These are phyloP conservation scores for Aix galericulata DNA, from an alignment of 2,113 vertebrate species.

Conservation along the genomic window DNA sequence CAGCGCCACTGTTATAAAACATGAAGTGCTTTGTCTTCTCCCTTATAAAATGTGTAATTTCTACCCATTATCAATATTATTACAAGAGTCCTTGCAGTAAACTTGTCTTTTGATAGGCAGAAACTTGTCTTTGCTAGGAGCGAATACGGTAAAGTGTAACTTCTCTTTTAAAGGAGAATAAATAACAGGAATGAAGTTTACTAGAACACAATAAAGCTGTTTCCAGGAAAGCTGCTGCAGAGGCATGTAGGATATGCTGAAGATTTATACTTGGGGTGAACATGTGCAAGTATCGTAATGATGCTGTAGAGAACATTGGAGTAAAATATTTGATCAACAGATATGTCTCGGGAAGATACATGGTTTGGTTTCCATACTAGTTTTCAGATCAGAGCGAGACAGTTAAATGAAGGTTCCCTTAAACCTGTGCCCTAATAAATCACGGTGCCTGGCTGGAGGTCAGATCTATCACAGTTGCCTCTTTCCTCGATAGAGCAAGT, in stretches of 20 bases:
- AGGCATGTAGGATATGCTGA: constrained; percentile 35
- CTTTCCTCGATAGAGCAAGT: neutral
- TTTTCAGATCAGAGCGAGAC: neutral
- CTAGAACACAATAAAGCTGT: constrained; percentile 59
- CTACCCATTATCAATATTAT: constrained; percentile 56
- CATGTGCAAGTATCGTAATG: neutral
- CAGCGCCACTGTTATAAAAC: constrained; percentile 47
- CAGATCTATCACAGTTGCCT: neutral
- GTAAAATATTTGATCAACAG: constrained; percentile 40
- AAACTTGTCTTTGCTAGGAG: constrained; percentile 49
- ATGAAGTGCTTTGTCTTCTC: constrained; percentile 53
- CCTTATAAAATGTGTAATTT: constrained; percentile 66
- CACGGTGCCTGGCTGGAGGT: neutral
- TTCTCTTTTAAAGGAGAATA: constrained; percentile 61
- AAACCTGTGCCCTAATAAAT: neutral
- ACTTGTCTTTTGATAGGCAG: constrained; percentile 56
- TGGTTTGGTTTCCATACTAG: neutral
- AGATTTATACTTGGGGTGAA: constrained; percentile 60
- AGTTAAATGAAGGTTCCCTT: neutral
- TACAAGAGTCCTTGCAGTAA: constrained; percentile 45
- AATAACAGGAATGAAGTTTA: constrained; percentile 64
- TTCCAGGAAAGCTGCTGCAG: constrained; percentile 59
- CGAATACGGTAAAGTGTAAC: constrained; percentile 26
- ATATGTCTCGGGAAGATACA: neutral
- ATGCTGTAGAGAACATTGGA: constrained; percentile 7